Evolutionary conservation across 2,113 vertebrate genomes (phyloP), one percentile per base, ranked within the genome.

Genomic region (Amphiprion ocellaris): DNA sequence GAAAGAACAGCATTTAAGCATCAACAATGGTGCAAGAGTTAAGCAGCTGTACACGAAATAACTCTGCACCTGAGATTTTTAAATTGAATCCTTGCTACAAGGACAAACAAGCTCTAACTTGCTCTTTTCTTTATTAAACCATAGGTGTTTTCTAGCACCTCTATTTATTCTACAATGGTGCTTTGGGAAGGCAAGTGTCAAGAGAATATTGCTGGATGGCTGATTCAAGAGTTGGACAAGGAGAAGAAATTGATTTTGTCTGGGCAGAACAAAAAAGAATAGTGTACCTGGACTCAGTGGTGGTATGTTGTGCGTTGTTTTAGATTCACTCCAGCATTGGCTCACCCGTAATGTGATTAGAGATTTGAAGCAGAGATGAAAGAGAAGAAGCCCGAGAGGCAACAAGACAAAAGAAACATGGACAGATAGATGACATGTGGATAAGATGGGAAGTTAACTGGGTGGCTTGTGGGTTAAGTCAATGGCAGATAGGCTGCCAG

Each of bases 181-280:
- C 11, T 77, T 49, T 71, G 61, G 46, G 41, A 70, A 68, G 55
- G 52, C 30, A 59, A 37, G 64, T 74, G 69, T 83, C 69, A 56
- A 63, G 74, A 74, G 63, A 64, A 76, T 67, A 69, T 16, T 77
- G 69, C 24, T 77, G 56, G 62, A 53, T 23, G 33, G 39, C 37
- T 56, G 63, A 83, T 33, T 77, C 46, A 61, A 61, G 79, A 74
- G 60, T 49, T 58, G 77, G 53, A 82, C 66, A 70, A 68, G 65
- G 58, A 73, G 37, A 44, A 65, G 53, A 67, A 69, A 87, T 71
- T 69, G 74, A 87, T 90, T 80, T 85, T 79, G 71, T 85, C 77
- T 69, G 66, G 23, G 58, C 50, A 65, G 41, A 66, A 74, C 30
- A 74, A 64, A 77, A 67, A 72, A 41, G 14, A 63, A 68, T 4